Evolutionary conservation across 2,113 vertebrate genomes (phyloP).

Genomic region (Ginglymostoma cirratum): DNA sequence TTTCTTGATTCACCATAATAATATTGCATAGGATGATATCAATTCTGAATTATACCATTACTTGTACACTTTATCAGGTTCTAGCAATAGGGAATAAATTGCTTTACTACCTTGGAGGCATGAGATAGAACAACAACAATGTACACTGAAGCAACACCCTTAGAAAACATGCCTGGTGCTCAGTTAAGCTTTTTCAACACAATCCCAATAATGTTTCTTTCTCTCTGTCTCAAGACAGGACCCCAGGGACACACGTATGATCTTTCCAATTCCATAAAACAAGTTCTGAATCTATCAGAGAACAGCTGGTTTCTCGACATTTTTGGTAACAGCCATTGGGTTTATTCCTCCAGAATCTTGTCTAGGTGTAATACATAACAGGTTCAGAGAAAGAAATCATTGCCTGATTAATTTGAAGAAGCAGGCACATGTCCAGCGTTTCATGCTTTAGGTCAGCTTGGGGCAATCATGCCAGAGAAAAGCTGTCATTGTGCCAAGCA

Average conservation of each 20-base stretch:
- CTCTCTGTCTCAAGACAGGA: neutral
- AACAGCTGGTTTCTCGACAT: neutral
- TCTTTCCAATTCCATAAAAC: neutral
- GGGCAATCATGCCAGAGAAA: slow-evolving; percentile 22
- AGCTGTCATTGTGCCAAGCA: neutral
- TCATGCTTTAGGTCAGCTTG: slow-evolving; percentile 14
- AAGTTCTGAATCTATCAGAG: neutral
- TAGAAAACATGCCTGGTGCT: neutral
- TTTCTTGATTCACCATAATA: neutral
- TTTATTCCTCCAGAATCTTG: neutral
- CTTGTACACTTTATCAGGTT: neutral
- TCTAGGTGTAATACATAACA: slow-evolving; percentile 6
- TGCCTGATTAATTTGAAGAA: slow-evolving; percentile 19
- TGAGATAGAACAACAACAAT: neutral
- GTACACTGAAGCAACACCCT: neutral
- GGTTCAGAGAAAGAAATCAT: neutral
- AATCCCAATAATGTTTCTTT: neutral
- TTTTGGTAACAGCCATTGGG: neutral
- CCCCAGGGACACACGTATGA: neutral
- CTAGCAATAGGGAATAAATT: neutral
- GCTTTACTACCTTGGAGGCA: neutral
- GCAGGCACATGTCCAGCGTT: neutral
- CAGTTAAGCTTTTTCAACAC: neutral
- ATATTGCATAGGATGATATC: neutral
- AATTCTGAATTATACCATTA: neutral